Evolutionary conservation across 1,140 invertebrate species (phyloP), one percentile per base, ranked within the genome.

Genomic region (Artemia franciscana): DNA sequence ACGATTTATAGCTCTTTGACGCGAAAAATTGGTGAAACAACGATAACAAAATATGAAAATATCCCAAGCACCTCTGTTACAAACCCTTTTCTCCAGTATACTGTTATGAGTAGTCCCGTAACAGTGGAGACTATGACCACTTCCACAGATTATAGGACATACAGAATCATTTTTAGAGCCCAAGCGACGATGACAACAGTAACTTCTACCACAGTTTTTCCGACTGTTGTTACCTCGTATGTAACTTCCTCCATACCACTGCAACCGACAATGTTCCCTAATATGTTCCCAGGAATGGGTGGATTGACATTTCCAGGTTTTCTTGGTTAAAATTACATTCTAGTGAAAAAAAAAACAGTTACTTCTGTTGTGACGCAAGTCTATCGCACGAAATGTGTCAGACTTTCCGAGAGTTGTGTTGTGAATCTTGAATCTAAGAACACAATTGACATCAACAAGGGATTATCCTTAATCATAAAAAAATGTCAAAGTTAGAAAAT

Each of bases 91-190:
- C 77, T 80, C 26, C 84, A 87, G 65, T 84, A 83, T 67, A 80
- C 83, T 12, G 73, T 88, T 5, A 88, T 84, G 4, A 87, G 84
- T n/a, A 84, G 84, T 0, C 85, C 86, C 0, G 75, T 89, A 15
- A 77, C 88, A 0, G 79, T 85, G 57, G 85, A 85, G 67, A 88
- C 85, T 0, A 74, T 86, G 66, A 78, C 88, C 4, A 88, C 84
- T 1, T 77, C 83, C 60, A 89, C 87, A 0, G 81, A 86, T 27
- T 86, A 85, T 58, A 85, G 86, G 72, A 76, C 90, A 21, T 72
- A 91, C 21, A 88, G 89, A 70, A 73, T 91, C 12, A 89, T 86
- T 1, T 91, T 91, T 70, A 86, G 87, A 4, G 88, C 88, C 23
- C 86, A 87, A 69, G 89, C 88, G 0, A 84, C 87, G 0, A 86